Conservation (phyloP, 2,888 invertebrate species). For the Charanyca ferruginea region DNA sequence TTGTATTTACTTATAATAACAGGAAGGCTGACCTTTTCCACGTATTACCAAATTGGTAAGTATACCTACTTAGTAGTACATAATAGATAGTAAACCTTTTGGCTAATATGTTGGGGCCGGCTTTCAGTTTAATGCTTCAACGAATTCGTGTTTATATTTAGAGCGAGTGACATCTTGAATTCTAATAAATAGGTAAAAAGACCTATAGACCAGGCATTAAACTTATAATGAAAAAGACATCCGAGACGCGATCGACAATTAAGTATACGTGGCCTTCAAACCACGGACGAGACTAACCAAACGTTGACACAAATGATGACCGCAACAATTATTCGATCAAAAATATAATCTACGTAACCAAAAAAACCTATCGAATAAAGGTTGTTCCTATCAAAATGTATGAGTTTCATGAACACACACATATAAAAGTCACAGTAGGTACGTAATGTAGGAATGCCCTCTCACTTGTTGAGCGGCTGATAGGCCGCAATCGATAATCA, state of each 20-base stretch:
- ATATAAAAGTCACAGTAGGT: background rate
- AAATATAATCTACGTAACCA: background rate
- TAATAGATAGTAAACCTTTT: slow-evolving; percentile 1
- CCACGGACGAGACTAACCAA: background rate
- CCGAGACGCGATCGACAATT: too few relatives aligned
- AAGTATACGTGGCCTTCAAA: background rate
- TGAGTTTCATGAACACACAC: background rate
- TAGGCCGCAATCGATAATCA: slow-evolving; percentile 64
- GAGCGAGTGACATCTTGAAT: too few relatives aligned
- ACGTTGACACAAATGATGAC: background rate
- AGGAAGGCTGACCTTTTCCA: slow-evolving; percentile 31
- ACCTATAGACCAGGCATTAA: background rate
- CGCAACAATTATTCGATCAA: background rate
- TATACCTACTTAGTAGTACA: background rate
- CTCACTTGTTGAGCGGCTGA: slow-evolving; percentile 66
- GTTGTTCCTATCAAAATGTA: slow-evolving; percentile 10
- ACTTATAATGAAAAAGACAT: background rate
- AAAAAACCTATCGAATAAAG: background rate
- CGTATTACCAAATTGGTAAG: slow-evolving; percentile 11
- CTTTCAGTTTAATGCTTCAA: background rate
- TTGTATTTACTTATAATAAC: slow-evolving; percentile 9
- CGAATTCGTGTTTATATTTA: background rate
- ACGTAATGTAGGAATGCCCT: slow-evolving; percentile 35
- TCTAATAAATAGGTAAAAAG: background rate
- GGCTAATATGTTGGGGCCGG: background rate